Evolutionary conservation across 2,113 vertebrate species (phyloP).

Genomic region (Stegastes partitus): DNA sequence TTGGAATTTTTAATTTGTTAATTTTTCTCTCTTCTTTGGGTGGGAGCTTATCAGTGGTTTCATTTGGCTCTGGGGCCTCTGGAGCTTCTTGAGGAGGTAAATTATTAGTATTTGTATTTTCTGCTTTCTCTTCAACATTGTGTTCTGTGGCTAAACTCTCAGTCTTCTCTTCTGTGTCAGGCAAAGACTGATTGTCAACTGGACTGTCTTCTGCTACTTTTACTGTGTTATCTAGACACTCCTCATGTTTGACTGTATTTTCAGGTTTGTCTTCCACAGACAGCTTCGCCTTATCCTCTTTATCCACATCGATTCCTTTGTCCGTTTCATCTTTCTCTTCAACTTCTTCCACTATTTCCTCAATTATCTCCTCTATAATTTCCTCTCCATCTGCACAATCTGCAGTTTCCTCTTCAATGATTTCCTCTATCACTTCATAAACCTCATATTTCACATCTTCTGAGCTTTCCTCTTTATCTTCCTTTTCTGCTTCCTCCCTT

Average conservation of each 20-base stretch:
- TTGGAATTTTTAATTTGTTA: slow-evolving; percentile 92
- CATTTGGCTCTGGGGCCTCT: slow-evolving; percentile 44
- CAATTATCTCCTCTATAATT: slow-evolving; percentile 73
- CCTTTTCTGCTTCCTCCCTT: slow-evolving; percentile 69
- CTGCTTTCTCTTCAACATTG: slow-evolving; percentile 50
- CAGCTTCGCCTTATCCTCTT: slow-evolving; percentile 28
- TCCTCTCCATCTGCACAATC: slow-evolving; percentile 66
- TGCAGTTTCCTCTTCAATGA: slow-evolving; percentile 62
- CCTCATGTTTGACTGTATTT: slow-evolving; percentile 3
- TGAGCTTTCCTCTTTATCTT: slow-evolving; percentile 65
- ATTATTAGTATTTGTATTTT: slow-evolving; percentile 38
- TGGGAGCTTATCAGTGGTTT: slow-evolving; percentile 67
- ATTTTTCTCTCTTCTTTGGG: slow-evolving; percentile 88
- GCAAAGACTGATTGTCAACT: neutral
- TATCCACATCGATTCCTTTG: slow-evolving; percentile 22
- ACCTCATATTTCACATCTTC: slow-evolving; percentile 59
- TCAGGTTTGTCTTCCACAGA: slow-evolving; percentile 19
- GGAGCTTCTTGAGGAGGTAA: slow-evolving; percentile 1
- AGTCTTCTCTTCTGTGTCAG: slow-evolving; percentile 25
- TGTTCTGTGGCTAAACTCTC: slow-evolving; percentile 19
- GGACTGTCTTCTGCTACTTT: neutral
- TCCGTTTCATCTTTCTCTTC: slow-evolving; percentile 52
- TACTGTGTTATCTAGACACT: slow-evolving; percentile 14
- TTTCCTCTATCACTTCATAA: slow-evolving; percentile 74
- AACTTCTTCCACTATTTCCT: slow-evolving; percentile 69